Conservation (phyloP, 1,140 invertebrate species). For the Hylaeus volcanicus region DNA sequence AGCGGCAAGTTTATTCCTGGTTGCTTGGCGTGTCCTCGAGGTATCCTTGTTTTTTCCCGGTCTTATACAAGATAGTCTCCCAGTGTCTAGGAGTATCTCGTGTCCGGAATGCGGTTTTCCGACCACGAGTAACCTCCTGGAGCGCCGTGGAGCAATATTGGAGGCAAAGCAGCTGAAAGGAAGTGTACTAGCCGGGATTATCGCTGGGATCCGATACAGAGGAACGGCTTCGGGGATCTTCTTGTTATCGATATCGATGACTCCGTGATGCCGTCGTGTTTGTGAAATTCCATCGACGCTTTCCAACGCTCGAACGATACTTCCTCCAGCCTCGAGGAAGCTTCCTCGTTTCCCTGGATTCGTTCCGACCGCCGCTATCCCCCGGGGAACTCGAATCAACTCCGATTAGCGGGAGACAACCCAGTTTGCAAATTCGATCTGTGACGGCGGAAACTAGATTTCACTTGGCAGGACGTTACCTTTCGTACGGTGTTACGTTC, state of each 20-base stretch:
- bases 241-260: slow-evolving; percentile 20
- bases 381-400: too few relatives aligned
- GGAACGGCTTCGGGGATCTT: slow-evolving; percentile 34
- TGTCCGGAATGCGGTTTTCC: slow-evolving; percentile 33
- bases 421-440: too few relatives aligned
- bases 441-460: too few relatives aligned
- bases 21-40: not conserved
- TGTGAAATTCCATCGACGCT: slow-evolving; percentile 30
- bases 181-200: slow-evolving; percentile 44
- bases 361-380: too few relatives aligned
- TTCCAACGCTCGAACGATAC: not conserved
- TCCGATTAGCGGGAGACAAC: too few relatives aligned
- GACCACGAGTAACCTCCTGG: slow-evolving; percentile 29
- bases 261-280: not conserved
- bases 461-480: too few relatives aligned
- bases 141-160: slow-evolving; percentile 19
- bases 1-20: slow-evolving; percentile 54
- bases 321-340: too few relatives aligned
- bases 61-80: slow-evolving; percentile 7
- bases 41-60: too few relatives aligned
- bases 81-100: slow-evolving; percentile 30
- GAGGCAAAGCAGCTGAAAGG: slow-evolving; percentile 27
- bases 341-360: too few relatives aligned
- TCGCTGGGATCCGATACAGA: slow-evolving; percentile 36
- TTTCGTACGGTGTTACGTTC: too few relatives aligned